Conservation (phyloP, 2,888 invertebrate genomes). For the Parasteatoda lunata region DNA sequence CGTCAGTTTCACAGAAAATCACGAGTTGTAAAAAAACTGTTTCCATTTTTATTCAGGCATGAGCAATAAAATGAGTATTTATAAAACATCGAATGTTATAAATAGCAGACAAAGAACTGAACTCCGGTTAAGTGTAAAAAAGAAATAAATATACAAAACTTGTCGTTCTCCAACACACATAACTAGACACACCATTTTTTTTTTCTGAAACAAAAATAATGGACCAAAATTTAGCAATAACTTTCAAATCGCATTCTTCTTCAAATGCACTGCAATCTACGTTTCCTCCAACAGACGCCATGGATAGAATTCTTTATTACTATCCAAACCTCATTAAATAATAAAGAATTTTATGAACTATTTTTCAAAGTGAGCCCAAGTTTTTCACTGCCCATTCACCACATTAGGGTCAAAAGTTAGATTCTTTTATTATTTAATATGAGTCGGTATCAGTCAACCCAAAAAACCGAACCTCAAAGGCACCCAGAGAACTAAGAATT, state of each 20-base stretch:
- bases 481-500: too few relatives aligned
- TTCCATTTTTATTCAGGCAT: slow-evolving; percentile 18
- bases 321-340: background rate
- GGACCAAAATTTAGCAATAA: slow-evolving; percentile 47
- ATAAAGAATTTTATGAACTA: background rate
- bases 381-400: too few relatives aligned
- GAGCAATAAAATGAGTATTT: slow-evolving; percentile 43
- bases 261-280: background rate
- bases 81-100: slow-evolving; percentile 23
- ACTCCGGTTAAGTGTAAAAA: background rate
- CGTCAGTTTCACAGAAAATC: slow-evolving; percentile 1
- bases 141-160: slow-evolving; percentile 21
- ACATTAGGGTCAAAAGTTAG: too few relatives aligned
- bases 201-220: slow-evolving; percentile 13
- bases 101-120: slow-evolving; percentile 6
- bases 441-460: too few relatives aligned
- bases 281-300: background rate
- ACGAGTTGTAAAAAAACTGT: slow-evolving; percentile 15
- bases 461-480: too few relatives aligned
- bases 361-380: too few relatives aligned
- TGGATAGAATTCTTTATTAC: background rate
- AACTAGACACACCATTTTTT: slow-evolving; percentile 21
- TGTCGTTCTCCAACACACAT: slow-evolving; percentile 9
- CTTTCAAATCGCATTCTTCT: background rate
- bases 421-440: too few relatives aligned